These are phyloP conservation scores for Saturnia pavonia DNA, from an alignment of 2,888 invertebrate species.

Conservation along the genomic window DNA sequence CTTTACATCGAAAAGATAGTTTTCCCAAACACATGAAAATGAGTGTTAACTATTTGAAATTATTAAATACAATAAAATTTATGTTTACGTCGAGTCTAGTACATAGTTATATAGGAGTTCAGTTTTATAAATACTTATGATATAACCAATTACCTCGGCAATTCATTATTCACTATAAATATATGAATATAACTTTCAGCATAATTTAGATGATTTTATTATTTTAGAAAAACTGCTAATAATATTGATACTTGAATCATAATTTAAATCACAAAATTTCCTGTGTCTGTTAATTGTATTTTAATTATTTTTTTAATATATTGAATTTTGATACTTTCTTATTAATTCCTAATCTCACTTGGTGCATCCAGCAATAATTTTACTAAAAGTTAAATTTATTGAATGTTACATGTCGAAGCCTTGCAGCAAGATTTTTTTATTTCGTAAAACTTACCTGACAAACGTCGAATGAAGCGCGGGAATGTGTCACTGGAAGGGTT, in stretches of 20 bases:
- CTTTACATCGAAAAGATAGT: background rate
- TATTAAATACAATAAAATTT: background rate
- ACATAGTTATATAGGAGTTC: too few species aligned
- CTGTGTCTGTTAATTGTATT: too few species aligned
- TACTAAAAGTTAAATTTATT: background rate
- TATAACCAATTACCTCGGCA: background rate
- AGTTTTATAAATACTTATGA: background rate
- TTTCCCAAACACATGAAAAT: background rate
- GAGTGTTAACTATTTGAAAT: background rate
- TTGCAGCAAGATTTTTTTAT: background rate
- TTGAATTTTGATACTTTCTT: background rate
- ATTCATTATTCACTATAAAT: background rate
- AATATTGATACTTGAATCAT: too few species aligned
- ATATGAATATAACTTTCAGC: background rate
- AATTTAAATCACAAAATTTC: too few species aligned
- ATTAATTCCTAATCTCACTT: background rate
- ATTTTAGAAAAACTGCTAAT: background rate
- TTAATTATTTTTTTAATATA: background rate
- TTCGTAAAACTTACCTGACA: constrained; percentile 45
- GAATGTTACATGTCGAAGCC: background rate
- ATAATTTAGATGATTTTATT: background rate
- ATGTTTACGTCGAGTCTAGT: background rate
- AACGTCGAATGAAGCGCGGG: constrained; percentile 31
- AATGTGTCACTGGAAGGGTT: constrained; percentile 44
- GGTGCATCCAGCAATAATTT: background rate